Base-by-base conservation (phyloP, 2,797 vertebrate genomes). In the Lycodopsis pacificus region DNA sequence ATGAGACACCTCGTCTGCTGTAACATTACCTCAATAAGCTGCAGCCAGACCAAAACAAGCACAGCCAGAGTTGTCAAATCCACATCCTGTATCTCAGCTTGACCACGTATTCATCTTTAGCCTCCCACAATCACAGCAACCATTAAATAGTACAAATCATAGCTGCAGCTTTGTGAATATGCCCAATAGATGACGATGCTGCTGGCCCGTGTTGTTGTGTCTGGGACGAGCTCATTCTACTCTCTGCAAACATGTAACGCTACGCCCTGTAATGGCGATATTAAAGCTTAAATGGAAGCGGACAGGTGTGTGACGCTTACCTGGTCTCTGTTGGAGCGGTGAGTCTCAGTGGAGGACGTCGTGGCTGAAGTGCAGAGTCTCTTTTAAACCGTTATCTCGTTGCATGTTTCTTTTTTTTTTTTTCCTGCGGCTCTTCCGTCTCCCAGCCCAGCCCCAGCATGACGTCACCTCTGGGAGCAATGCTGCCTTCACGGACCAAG, bases 391-490 rank as follows among this genome's bases (percentile, higher is more conserved):
- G 86, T 81, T 27, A 54, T 34, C 7, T 34, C 17, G 42, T 44
- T 89, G 86, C 90, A 88, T 86, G 88, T 84, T 89, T 36, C 6
- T 14, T 44, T 44, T 20, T 80, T 73, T 82, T 48, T 19, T 14
- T 2, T 32, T 15, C 76, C 75, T 70, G 57, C 66, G 44, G 62
- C 81, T 51, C 70, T 62, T 8, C 56, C 14, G 40, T 61, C 7
- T 51, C 42, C 58, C 66, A 59, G 83, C 88, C 88, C 82, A 77
- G 77, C 90, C 88, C 89, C 73, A 58, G 51, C 34, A 62, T 89
- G 88, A 93, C 90, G 92, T 93, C 92, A 93, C n/a, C 59, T 34
- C 0, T 22, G 77, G 75, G 73, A 71, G 44, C 3, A 0, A 30
- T 3, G 92, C 20, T 63, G 83, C 84, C 1, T 92, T 91, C 82